Base-by-base conservation (phyloP, 2,113 vertebrate genomes). In the Perca schrenkii region DNA sequence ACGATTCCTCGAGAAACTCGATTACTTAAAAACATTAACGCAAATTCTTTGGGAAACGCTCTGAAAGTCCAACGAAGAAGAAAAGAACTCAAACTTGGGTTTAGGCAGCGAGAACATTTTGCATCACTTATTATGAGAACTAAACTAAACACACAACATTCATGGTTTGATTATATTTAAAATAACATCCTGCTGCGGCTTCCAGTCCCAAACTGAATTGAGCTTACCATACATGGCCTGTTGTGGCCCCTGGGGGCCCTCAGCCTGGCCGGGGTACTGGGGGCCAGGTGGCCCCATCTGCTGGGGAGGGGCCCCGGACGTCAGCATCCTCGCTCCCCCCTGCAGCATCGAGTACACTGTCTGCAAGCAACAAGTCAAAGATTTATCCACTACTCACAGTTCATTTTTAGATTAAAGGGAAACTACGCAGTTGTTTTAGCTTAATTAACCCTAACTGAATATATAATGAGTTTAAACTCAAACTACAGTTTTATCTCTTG, bases 181-280 rank as follows among this genome's bases (percentile, higher is more conserved):
- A 8, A n/a, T 34, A 34, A 15, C n/a, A 12, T 31, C 1, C 8
- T 12, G 25, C 46, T 62, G 15, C 47, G 12, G 13, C 56, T 46
- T 50, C 60, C 8, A 14, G 50, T 4, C 3, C 1, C 0, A 66
- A 21, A 22, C 14, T 10, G n/a, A 4, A 8, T 16, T 6, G 52
- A 19, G 8, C 95, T 93, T 85, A 97, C 97, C 96, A 76, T 97
- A 97, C 70, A 97, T 93, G 79, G 96, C 94, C 79, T 96, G 96
- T 10, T 95, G 94, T 13, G 87, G 91, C 46, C 72, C 92, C 28
- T 91, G 95, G 0, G 95, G 95, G 8, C 96, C 96, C 83, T 97
- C 96, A 43, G 94, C 93, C 71, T 96, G 94, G 4, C 94, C 94
- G 2, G 95, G 93, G 87, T 95, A 97, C 86, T 97, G 97, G 46